These are phyloP conservation scores for Melieria picta DNA, from an alignment of 2,888 invertebrate genomes.

Conservation along the genomic window DNA sequence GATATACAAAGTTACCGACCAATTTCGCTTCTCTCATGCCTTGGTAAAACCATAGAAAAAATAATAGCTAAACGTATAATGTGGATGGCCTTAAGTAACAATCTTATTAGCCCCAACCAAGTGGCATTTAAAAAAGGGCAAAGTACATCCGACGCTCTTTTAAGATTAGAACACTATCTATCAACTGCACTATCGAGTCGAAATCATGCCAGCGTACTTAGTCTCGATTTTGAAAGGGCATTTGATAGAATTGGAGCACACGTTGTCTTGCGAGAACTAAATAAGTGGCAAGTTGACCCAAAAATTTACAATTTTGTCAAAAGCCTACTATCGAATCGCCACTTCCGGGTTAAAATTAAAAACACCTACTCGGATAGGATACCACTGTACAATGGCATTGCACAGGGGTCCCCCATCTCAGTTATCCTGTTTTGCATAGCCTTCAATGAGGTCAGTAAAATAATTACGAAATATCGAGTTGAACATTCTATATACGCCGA, in stretches of 20 bases:
- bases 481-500: slow-evolving; percentile 5
- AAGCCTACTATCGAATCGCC: too few relatives aligned
- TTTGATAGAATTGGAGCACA: too few relatives aligned
- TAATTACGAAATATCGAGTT: background rate
- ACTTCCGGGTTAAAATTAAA: too few relatives aligned
- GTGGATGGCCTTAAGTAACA: background rate
- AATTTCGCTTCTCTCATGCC: background rate
- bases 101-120: background rate
- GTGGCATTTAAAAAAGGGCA: too few relatives aligned
- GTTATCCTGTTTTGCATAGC: slow-evolving; percentile 37
- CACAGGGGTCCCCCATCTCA: slow-evolving; percentile 33
- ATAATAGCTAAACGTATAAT: background rate
- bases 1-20: background rate
- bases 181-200: too few relatives aligned
- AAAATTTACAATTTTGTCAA: too few relatives aligned
- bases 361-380: slow-evolving; percentile 16
- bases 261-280: too few relatives aligned
- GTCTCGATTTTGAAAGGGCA: too few relatives aligned
- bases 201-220: too few relatives aligned
- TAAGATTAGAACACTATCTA: too few relatives aligned
- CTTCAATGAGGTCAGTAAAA: slow-evolving; percentile 19
- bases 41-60: background rate
- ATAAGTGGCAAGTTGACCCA: too few relatives aligned
- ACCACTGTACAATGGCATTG: slow-evolving; percentile 33
- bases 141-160: too few relatives aligned